A percentile compares a stretch with the other conserved stretches of the same genome.
These are phyloP conservation scores for Pipra filicauda DNA, from an alignment of 2,113 vertebrate genomes.

Conservation along the genomic window DNA sequence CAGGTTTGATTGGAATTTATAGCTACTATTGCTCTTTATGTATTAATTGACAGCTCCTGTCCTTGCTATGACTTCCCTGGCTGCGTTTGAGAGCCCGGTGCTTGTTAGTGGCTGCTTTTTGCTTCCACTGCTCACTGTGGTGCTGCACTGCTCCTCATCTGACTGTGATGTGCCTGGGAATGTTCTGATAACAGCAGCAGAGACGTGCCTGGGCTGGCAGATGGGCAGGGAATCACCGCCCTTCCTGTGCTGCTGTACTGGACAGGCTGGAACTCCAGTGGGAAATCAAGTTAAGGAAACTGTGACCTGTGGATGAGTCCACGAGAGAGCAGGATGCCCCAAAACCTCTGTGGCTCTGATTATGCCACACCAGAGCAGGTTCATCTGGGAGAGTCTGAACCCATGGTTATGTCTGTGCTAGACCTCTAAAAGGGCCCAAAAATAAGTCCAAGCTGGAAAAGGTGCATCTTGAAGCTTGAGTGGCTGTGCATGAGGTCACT, in stretches of 20 bases:
- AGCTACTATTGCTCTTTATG: not conserved
- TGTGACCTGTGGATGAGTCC: rapidly evolving
- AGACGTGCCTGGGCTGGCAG: not conserved
- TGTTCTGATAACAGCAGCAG: not conserved
- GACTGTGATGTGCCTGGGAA: not conserved
- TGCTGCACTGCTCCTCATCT: not conserved
- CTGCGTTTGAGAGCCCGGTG: not conserved
- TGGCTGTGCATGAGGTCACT: not conserved
- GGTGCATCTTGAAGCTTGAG: not conserved
- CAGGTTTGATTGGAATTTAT: not conserved
- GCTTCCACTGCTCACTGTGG: not conserved
- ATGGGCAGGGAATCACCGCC: not conserved
- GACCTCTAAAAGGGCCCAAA: not conserved
- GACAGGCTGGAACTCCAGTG: not conserved
- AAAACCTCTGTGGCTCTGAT: not conserved
- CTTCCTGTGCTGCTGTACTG: not conserved
- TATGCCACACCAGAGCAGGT: not conserved
- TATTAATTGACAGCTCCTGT: not conserved
- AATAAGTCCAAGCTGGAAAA: not conserved
- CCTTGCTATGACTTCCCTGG: not conserved
- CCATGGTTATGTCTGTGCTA: not conserved
- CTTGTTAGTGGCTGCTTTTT: not conserved
- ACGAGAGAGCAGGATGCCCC: not conserved
- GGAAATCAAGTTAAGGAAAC: not conserved
- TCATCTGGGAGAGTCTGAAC: not conserved